phyloP scores from a whole-genome alignment of 2,797 vertebrate genomes.

The Danio choprae region DNA sequence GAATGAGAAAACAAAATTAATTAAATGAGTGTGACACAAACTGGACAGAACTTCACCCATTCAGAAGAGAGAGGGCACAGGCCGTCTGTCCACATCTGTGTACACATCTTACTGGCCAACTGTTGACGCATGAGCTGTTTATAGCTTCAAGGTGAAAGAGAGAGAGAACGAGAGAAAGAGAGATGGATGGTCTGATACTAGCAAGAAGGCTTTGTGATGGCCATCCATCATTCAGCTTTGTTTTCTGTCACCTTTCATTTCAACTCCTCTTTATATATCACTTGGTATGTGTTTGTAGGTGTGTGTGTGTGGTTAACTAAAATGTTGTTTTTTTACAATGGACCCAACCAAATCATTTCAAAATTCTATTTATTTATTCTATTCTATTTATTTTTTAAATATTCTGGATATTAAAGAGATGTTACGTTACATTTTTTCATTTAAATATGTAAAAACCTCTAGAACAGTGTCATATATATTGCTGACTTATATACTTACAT shows the following conservation, averaged over 20 bases:
- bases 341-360: background rate
- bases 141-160: slow-evolving; percentile 29
- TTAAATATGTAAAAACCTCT: too few species aligned
- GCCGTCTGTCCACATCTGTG: slow-evolving; percentile 17
- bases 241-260: background rate
- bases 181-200: background rate
- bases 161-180: background rate
- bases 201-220: slow-evolving; percentile 2
- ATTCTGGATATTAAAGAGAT: too few species aligned
- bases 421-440: too few species aligned
- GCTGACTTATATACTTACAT: too few species aligned
- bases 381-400: too few species aligned
- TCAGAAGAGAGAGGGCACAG: background rate
- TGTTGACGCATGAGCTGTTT: slow-evolving; percentile 14
- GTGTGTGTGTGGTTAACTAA: background rate
- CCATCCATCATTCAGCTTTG: background rate
- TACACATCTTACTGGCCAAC: background rate
- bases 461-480: too few species aligned
- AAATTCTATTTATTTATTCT: too few species aligned
- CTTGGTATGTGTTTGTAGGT: background rate
- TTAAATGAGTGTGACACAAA: background rate
- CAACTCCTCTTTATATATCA: background rate
- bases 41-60: background rate
- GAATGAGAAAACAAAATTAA: background rate
- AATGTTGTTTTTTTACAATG: background rate